Conservation (phyloP, 1,140 invertebrate species). For the Diabrotica virgifera region DNA sequence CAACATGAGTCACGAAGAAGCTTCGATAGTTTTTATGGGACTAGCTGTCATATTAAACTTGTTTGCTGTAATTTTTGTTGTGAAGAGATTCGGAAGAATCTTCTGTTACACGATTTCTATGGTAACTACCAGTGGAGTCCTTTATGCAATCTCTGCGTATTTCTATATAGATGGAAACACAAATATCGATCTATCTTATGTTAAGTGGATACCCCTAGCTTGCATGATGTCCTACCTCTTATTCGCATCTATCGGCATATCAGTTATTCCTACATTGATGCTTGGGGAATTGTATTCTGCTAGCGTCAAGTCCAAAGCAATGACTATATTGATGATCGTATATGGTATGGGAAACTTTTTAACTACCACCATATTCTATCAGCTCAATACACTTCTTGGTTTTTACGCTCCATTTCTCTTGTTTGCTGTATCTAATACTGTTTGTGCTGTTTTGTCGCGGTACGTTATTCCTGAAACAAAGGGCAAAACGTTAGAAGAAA, state of each 20-base stretch:
- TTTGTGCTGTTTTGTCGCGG: constrained; percentile 13
- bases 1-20: constrained; percentile 4
- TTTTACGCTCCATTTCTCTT: constrained; percentile 74
- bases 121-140: constrained; percentile 21
- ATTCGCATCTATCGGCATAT: constrained; percentile 35
- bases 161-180: constrained; percentile 26
- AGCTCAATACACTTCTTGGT: constrained; percentile 56
- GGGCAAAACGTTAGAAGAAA: constrained; percentile 30
- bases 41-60: constrained; percentile 5
- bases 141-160: constrained; percentile 52
- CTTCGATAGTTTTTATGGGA: constrained; percentile 4
- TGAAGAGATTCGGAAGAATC: constrained; percentile 20
- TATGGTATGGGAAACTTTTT: constrained; percentile 37
- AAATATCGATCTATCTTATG: constrained; percentile 36
- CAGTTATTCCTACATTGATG: constrained; percentile 37
- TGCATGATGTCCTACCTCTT: constrained; percentile 35
- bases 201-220: constrained; percentile 38
- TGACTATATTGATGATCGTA: constrained; percentile 31
- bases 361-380: constrained; percentile 44
- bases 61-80: constrained; percentile 3
- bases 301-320: constrained; percentile 39
- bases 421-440: constrained; percentile 51
- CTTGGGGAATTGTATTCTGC: constrained; percentile 43
- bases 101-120: constrained; percentile 29
- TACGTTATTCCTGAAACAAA: constrained; percentile 25